Evolutionary conservation across 2,888 invertebrate genomes (phyloP), one percentile per base, ranked within the genome.

Genomic region (Melieria picta): DNA sequence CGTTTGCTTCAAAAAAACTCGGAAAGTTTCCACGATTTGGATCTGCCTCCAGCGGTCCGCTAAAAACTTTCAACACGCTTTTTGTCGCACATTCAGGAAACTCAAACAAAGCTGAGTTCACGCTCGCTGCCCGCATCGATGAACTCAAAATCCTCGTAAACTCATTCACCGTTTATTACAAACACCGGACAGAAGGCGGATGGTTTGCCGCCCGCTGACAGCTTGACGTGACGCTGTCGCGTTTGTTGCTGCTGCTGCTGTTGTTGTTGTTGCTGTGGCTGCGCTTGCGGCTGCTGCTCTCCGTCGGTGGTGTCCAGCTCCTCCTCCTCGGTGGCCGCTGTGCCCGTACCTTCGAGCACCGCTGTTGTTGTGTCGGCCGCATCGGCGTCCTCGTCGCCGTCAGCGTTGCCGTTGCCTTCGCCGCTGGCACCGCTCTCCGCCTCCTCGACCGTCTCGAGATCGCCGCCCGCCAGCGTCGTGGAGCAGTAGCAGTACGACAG

Each of bases 61-160:
- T 30, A 30, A 30, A 30, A 30, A 30, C 30, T 30, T 30, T 30
- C 30, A 2, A 30, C 30, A 30, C 30, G 30, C 3, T 30, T 30
- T 16, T 16, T 30, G 1, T 30, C 3, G 30, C 30, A 30, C 30
- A 30, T 30, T 30, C 30, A 30, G 30, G 30, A 30, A 75, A 57
- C 72, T 76, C 74, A 81, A 74, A 82, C 83, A 76, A 82, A 83
- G 69, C 78, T 83, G 80, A 85, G 82, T 77, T 83, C 85, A 81
- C 79, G 81, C 73, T 83, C 82, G 75, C 83, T 83, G 47, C 77
- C 74, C 11, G 84, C 84, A 77, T 84, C 83, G 11, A 84, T 84
- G 82, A 82, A 84, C 83, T 84, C 83, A 80, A 84, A 83, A 72
- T 83, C 80, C 77, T 78, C 85, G 80, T 84, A 84, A 83, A 84